phyloP scores from a whole-genome alignment of 2,797 vertebrate genomes.

The Hydrolagus colliei region DNA sequence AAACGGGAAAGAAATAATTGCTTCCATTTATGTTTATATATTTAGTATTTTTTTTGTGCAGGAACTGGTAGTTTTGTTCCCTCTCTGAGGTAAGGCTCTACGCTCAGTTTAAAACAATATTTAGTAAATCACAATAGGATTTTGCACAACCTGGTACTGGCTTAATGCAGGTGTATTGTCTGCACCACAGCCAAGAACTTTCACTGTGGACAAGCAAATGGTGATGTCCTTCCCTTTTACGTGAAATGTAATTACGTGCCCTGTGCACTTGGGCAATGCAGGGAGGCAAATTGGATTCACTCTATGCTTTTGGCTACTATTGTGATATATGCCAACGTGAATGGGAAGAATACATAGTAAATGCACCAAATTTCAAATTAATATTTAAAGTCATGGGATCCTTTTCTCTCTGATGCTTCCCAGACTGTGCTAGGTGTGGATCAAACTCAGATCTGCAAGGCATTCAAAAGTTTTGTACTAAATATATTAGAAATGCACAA shows the following conservation, averaged over 20 bases:
- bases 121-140: neutral
- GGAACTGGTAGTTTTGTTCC: neutral
- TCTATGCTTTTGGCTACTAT: neutral
- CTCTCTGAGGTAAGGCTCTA: neutral
- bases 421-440: neutral
- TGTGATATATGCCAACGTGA: neutral
- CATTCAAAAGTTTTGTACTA: too few species aligned
- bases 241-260: slow-evolving; percentile 1
- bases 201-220: neutral
- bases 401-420: neutral
- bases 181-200: neutral
- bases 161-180: neutral
- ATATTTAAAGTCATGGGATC: neutral
- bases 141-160: neutral
- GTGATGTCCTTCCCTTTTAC: neutral
- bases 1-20: neutral
- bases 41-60: neutral
- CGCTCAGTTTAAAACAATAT: neutral
- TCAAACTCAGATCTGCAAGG: neutral
- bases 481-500: too few species aligned
- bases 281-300: neutral
- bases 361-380: neutral
- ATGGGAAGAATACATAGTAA: neutral
- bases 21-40: neutral
- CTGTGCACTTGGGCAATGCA: neutral